Base-by-base conservation (phyloP, 30 jellyfish, hydroid and myxozoan species). In the Aurelia coerulea region DNA sequence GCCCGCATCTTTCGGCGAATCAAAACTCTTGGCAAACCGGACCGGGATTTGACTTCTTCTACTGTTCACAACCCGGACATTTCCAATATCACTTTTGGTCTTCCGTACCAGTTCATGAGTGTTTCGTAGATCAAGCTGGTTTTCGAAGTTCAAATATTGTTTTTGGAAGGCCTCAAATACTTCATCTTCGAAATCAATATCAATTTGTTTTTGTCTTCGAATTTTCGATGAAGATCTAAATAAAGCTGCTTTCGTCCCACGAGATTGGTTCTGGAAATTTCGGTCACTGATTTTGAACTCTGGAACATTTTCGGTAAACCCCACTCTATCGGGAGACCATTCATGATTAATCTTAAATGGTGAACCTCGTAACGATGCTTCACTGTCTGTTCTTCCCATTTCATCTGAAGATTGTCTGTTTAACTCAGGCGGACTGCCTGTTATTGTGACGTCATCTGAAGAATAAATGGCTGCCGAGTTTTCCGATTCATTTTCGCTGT, bases 11-110 rank as follows among this genome's bases (percentile, higher is more conserved):
- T 70, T 34, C 10, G 52, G 52, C 9, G 53, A 12, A 10, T 88
- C 96, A 71, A 78, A 77, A 39, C 90, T 88, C 51, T 59, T 75
- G 34, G 96, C 73, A 9, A 63, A 54, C 23, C 90, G 68, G 42
- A 88, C 81, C 2, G 90, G 91, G 33, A 88, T 63, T 37, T 88
- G 96, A 66, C 39, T 68, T 39, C 96, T 23, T 46, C 81, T 83
- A 18, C 56, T 75, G 35, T 79, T 70, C 78, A 88, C 14, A 37
- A 88, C 81, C 8, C 72, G 86, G 14, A 88, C 96, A 46, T 39
- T 68, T 17, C 86, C 85, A 14, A 68, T 79, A 32, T 88, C 96
- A 64, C 96, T 88, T 63, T 88, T 88, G 18, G 96, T 88, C 72
- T 88, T 69, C 5, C 96, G 91, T 9, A 88, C 82, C 2, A 82